Conservation (phyloP, 1,140 invertebrate genomes). For the Harlomillsia oculata region DNA sequence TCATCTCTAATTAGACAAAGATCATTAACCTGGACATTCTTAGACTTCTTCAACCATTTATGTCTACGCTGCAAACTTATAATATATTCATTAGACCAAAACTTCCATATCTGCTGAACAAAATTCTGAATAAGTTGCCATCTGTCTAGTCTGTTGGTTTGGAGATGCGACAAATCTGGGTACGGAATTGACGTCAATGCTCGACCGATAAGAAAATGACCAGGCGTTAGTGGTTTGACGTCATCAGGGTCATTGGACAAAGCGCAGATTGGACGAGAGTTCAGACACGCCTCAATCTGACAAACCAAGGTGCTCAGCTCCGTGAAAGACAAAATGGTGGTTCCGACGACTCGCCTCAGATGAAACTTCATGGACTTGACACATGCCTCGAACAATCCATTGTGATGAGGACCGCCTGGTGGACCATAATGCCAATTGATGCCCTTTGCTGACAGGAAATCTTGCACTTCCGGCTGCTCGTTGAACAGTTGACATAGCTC, state of each 20-base stretch:
- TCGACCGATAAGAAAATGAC: conserved; percentile 29
- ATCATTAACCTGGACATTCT: conserved; percentile 6
- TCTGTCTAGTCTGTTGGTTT: neutral
- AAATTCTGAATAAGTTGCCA: conserved; percentile 15
- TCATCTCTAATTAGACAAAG: conserved; percentile 36
- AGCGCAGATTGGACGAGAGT: conserved; percentile 35
- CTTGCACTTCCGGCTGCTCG: neutral
- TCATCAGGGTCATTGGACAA: conserved; percentile 36
- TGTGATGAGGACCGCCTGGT: conserved; percentile 35
- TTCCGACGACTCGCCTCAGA: neutral
- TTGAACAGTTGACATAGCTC: neutral
- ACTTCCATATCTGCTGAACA: conserved; percentile 3
- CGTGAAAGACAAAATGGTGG: conserved; percentile 28
- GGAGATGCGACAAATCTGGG: neutral
- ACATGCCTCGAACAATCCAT: conserved; percentile 36
- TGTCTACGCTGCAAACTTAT: neutral
- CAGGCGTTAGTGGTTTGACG: conserved; percentile 35
- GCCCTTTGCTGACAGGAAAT: neutral
- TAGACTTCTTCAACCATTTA: conserved; percentile 17
- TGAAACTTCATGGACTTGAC: conserved; percentile 20
- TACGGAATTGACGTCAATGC: conserved; percentile 8
- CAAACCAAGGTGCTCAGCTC: conserved; percentile 35
- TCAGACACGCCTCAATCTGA: conserved; percentile 37
- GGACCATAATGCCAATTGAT: conserved; percentile 35
- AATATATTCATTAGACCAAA: conserved; percentile 38